Evolutionary conservation across 1,140 invertebrate species (phyloP), one percentile per base, ranked within the genome.

Genomic region (Apis florea): DNA sequence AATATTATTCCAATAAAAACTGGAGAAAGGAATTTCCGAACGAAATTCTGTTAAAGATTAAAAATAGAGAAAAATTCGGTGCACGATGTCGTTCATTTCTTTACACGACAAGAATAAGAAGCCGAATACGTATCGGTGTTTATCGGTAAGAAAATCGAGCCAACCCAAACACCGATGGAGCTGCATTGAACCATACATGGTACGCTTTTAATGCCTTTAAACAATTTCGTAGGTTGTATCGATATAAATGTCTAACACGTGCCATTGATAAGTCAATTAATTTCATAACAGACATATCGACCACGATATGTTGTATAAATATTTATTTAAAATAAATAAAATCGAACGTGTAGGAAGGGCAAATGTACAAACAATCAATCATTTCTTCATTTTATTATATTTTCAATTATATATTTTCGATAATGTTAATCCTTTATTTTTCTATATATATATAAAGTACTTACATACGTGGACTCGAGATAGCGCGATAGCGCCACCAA

Each of bases 111-210:
- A 78, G 73, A 19, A 66, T 76, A 87, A 69, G 76, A 83, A 49
- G 54, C n/a, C 61, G 72, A 51, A 49, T 21, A 19, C 19, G 31
- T 77, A 59, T 59, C 64, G 63, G 26, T 66, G 68, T 64, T 59
- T 86, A 10, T 47, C 77, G 19, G 15, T 59, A 9, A 72, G 63
- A 51, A 84, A 74, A 54, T 74, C 78, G 75, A 72, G 85, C 72
- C 87, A 88, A 83, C 85, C 78, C 26, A 86, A 72, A 68, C 85
- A 83, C 54, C 81, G 91, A 72, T 89, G 88, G 86, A 85, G 78
- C 67, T 91, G 86, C 70, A 74, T 90, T 40, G 76, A 83, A 66
- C 86, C 90, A 19, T 90, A 84, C 49, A 64, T 86, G 91, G 90
- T 92, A 92, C 88, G 89, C 17, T 82, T 79, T 66, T 56, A 24